Conservation (phyloP, 2,888 invertebrate species). For the Lepidocyrtoides sp. region DNA sequence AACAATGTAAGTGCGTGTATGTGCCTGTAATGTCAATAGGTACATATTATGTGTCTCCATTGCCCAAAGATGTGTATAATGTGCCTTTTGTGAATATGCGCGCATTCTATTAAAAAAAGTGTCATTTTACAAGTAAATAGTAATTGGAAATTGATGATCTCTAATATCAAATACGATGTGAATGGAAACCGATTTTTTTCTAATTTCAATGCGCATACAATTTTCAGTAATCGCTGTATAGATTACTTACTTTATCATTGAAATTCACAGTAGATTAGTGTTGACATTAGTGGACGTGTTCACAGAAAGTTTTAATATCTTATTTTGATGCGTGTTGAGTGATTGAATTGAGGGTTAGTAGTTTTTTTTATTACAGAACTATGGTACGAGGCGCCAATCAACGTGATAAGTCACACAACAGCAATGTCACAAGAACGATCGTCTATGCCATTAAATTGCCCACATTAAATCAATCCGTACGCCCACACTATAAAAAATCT, state of each 20-base stretch:
- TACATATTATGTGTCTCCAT: background rate
- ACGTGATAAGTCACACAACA: background rate
- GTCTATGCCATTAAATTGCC: constrained; percentile 17
- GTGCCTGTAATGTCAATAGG: constrained; percentile 17
- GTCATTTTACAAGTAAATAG: background rate
- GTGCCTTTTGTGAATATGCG: background rate
- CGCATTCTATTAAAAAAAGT: background rate
- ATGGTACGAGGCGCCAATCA: background rate
- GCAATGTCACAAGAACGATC: constrained; percentile 23
- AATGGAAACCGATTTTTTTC: background rate
- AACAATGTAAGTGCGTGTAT: constrained; percentile 12
- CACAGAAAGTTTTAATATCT: constrained; percentile 1
- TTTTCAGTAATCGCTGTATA: constrained; percentile 1
- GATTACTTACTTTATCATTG: constrained; percentile 23
- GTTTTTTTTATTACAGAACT: background rate
- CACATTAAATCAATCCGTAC: constrained; percentile 1
- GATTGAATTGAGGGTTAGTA: no score
- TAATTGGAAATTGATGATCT: background rate
- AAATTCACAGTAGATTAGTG: background rate
- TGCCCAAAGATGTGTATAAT: background rate
- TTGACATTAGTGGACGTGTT: constrained; percentile 1
- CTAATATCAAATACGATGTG: background rate
- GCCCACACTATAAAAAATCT: background rate
- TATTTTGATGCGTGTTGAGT: background rate
- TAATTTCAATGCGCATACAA: background rate